Evolutionary conservation across 1,140 invertebrate species (phyloP).

Genomic region (Drosophila ercepeae): DNA sequence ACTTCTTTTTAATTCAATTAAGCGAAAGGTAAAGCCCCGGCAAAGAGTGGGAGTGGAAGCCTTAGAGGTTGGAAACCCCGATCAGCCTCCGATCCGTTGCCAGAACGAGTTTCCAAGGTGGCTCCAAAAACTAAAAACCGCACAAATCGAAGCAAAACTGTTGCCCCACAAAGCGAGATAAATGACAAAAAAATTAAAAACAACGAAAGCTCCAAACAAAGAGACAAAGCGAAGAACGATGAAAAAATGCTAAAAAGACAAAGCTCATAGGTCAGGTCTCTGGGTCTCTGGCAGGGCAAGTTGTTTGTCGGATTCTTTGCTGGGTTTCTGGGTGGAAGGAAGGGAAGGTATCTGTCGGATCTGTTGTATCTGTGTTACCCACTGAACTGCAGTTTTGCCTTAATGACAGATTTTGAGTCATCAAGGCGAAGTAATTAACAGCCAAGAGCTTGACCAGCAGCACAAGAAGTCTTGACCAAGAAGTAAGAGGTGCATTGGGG

Average conservation of each 20-base stretch:
- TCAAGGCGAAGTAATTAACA: slow-evolving; percentile 34
- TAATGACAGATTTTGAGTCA: slow-evolving; percentile 37
- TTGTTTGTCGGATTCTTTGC: slow-evolving; percentile 38
- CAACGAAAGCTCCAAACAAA: slow-evolving; percentile 29
- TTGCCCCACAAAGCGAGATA: slow-evolving; percentile 35
- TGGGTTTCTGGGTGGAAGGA: slow-evolving; percentile 10
- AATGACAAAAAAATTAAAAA: slow-evolving; percentile 22
- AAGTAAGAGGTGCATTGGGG: slow-evolving; percentile 24
- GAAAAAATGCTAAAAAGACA: slow-evolving; percentile 27
- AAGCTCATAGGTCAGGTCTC: slow-evolving; percentile 73
- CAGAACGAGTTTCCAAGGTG: slow-evolving; percentile 41
- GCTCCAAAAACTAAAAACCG: slow-evolving; percentile 37
- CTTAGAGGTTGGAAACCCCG: slow-evolving; percentile 1
- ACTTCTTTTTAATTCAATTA: slow-evolving; percentile 61
- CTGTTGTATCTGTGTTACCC: slow-evolving; percentile 32
- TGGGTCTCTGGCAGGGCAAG: slow-evolving; percentile 58
- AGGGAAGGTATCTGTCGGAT: neutral
- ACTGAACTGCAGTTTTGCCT: slow-evolving; percentile 38
- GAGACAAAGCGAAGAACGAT: slow-evolving; percentile 19
- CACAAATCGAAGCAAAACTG: slow-evolving; percentile 37
- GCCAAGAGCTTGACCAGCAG: neutral
- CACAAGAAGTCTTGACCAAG: neutral
- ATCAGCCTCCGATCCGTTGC: slow-evolving; percentile 9
- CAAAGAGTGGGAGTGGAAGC: slow-evolving; percentile 6
- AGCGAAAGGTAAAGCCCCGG: slow-evolving; percentile 2